Conservation (phyloP, 1,140 invertebrate species). For the Onthophagus taurus region DNA sequence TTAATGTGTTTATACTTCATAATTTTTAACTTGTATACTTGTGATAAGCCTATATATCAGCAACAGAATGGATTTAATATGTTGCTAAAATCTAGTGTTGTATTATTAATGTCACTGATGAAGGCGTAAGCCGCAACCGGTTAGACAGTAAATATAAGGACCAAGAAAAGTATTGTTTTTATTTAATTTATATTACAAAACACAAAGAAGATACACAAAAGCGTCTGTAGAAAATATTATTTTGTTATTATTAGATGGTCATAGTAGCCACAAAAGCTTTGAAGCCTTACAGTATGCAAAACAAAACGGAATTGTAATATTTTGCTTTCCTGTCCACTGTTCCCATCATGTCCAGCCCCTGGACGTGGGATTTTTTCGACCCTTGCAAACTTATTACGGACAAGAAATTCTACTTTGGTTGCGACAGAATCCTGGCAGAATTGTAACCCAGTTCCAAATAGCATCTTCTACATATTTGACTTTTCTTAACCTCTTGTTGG, state of each 20-base stretch:
- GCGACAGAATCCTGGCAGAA: constrained; percentile 18
- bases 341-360: constrained; percentile 29
- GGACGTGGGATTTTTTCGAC: constrained; percentile 32
- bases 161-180: too few species aligned
- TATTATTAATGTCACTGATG: too few species aligned
- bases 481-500: too few species aligned
- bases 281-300: constrained; percentile 15
- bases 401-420: constrained; percentile 21
- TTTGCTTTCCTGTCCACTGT: constrained; percentile 18
- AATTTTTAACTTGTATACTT: too few species aligned
- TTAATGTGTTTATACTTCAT: too few species aligned
- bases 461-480: too few species aligned
- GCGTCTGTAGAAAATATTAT: constrained; percentile 12
- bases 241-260: constrained; percentile 16
- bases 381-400: constrained; percentile 24
- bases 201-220: constrained; percentile 11
- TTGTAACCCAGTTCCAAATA: not conserved
- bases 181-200: too few species aligned
- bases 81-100: too few species aligned
- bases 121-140: too few species aligned
- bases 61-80: too few species aligned
- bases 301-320: constrained; percentile 14
- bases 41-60: too few species aligned
- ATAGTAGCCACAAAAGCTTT: constrained; percentile 14
- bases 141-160: too few species aligned